phyloP scores from a whole-genome alignment of 2,113 vertebrate species.

The Cromileptes altivelis region DNA sequence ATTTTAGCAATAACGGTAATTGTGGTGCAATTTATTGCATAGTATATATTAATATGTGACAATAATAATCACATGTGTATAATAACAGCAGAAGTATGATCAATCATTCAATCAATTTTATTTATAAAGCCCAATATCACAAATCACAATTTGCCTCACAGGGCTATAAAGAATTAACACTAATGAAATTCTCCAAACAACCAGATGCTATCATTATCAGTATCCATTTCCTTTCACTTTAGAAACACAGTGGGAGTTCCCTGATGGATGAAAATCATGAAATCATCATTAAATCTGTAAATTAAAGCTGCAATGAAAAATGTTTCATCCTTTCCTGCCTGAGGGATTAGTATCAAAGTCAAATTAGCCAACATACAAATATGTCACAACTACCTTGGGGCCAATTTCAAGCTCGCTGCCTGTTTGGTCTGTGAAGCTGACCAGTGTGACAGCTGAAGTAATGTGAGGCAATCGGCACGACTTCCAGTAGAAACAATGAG shows the following conservation, averaged over 20 bases:
- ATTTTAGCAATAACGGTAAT: no score
- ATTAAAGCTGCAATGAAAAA: neutral
- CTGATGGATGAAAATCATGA: neutral
- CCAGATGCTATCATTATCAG: neutral
- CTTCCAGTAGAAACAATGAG: neutral
- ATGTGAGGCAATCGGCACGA: neutral
- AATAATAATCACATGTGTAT: no score
- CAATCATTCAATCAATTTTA: no score
- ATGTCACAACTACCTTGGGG: slow-evolving; percentile 1
- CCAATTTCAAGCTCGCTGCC: neutral
- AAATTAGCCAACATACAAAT: neutral
- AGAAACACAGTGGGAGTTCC: neutral
- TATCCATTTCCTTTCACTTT: neutral
- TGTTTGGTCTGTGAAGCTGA: neutral
- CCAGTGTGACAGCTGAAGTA: neutral
- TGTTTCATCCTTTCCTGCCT: neutral
- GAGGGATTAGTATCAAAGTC: neutral
- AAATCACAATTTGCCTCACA: no score
- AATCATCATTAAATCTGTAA: no score
- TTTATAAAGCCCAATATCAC: no score
- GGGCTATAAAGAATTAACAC: neutral
- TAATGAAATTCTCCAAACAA: neutral
- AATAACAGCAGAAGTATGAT: no score
- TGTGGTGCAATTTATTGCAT: no score
- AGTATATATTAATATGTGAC: no score